Evolutionary conservation across 2,888 invertebrate genomes (phyloP).

Genomic region (Thysanoteuthis rhombus): DNA sequence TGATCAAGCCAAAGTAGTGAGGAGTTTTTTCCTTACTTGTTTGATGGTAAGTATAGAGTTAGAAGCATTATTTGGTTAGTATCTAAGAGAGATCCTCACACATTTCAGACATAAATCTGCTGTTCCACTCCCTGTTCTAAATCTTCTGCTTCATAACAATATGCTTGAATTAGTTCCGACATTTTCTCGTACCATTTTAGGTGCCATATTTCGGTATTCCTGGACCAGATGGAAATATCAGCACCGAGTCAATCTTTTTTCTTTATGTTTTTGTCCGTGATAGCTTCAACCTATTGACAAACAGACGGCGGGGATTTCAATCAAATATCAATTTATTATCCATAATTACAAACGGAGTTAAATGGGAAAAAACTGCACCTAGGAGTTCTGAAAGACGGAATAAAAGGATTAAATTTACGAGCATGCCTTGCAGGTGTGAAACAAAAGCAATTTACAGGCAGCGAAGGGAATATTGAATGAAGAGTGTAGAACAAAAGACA

Average conservation of each 20-base stretch:
- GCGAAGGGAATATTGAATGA: background rate
- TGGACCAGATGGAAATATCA: background rate
- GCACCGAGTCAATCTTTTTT: background rate
- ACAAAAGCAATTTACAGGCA: background rate
- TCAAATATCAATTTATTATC: background rate
- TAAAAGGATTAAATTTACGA: background rate
- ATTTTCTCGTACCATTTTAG: background rate
- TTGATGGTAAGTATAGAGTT: too few species aligned
- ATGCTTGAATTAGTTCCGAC: background rate
- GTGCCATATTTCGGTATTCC: background rate
- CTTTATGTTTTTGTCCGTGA: background rate
- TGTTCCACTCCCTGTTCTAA: too few species aligned
- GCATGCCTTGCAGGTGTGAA: background rate
- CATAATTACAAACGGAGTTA: background rate
- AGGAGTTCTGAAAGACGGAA: background rate
- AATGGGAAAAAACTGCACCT: background rate
- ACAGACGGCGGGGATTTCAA: background rate
- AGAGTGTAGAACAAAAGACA: background rate
- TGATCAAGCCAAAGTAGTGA: too few species aligned
- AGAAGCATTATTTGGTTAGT: too few species aligned
- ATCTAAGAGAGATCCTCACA: too few species aligned
- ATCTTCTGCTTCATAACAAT: too few species aligned
- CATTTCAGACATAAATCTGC: too few species aligned
- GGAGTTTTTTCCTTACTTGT: too few species aligned
- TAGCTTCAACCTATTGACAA: background rate